Percentiles rank a stretch among this genome's conserved stretches.
phyloP scores from a whole-genome alignment of 2,113 vertebrate species.

The Cygnus buccinator region DNA sequence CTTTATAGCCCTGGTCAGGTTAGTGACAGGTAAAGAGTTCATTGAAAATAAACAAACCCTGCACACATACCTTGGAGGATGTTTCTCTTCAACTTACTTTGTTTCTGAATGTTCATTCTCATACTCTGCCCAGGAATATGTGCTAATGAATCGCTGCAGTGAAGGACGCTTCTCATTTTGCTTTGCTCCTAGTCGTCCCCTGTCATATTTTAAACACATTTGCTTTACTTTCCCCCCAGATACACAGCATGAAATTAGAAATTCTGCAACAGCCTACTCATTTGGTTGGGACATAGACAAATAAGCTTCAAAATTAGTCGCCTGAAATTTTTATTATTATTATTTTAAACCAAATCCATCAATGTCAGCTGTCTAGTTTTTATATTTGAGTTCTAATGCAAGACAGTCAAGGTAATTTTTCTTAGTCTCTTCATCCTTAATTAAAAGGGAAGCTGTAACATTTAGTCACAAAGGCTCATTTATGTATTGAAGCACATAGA shows the following conservation, averaged over 20 bases:
- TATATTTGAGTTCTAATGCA: background rate
- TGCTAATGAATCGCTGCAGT: constrained; percentile 89
- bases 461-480: background rate
- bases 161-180: constrained; percentile 82
- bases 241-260: background rate
- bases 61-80: too few relatives aligned
- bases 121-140: constrained; percentile 86
- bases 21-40: background rate
- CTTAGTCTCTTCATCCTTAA: background rate
- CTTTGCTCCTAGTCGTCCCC: constrained; percentile 84
- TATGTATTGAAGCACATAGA: background rate
- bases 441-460: background rate
- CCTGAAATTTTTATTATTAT: background rate
- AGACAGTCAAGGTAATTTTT: fast-evolving
- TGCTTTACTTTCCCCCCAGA: background rate
- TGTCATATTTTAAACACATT: background rate
- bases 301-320: background rate
- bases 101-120: constrained; percentile 79
- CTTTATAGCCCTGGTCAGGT: background rate
- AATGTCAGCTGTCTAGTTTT: background rate
- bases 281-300: background rate
- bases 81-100: constrained; percentile 80
- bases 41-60: background rate
- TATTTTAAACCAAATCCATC: background rate
- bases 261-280: background rate